Percentiles rank a stretch among this genome's conserved stretches.
Conservation (phyloP, 2,888 invertebrate genomes). For the Agonopterix arenella region DNA sequence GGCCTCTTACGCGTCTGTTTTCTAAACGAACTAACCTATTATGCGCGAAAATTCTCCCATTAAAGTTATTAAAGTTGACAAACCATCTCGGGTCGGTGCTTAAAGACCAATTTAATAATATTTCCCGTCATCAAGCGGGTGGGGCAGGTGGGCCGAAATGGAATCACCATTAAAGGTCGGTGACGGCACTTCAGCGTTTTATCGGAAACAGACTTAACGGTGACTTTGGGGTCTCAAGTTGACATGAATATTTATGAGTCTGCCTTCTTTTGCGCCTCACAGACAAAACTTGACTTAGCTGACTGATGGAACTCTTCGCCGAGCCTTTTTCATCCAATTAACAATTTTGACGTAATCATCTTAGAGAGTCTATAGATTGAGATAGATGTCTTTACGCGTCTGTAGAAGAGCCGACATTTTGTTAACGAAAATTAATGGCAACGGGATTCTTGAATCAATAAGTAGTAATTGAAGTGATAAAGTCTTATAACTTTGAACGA, state of each 20-base stretch:
- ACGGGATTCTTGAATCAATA: too few relatives aligned
- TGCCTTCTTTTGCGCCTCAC: constrained; percentile 34
- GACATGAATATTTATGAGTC: constrained; percentile 71
- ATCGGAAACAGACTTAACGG: constrained; percentile 68
- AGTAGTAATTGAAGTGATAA: too few relatives aligned
- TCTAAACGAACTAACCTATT: too few relatives aligned
- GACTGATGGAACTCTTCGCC: constrained; percentile 12
- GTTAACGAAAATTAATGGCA: too few relatives aligned
- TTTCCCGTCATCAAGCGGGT: constrained; percentile 7
- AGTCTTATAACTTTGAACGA: too few relatives aligned
- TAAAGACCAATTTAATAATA: constrained; percentile 18
- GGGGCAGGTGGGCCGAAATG: constrained; percentile 38
- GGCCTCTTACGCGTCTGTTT: too few relatives aligned
- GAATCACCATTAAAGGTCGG: constrained; percentile 48
- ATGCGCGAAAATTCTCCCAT: constrained; percentile 2
- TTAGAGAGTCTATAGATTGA: not conserved
- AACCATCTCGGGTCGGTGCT: constrained; percentile 5
- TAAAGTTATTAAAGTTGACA: constrained; percentile 11
- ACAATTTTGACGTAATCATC: constrained; percentile 12
- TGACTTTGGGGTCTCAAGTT: constrained; percentile 62
- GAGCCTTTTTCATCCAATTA: constrained; percentile 15
- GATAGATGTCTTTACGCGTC: too few relatives aligned
- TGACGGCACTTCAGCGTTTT: constrained; percentile 43
- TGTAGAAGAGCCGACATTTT: too few relatives aligned
- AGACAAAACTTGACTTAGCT: constrained; percentile 18